phyloP scores from a whole-genome alignment of 1,140 invertebrate species.

The Scaptomyza montana region DNA sequence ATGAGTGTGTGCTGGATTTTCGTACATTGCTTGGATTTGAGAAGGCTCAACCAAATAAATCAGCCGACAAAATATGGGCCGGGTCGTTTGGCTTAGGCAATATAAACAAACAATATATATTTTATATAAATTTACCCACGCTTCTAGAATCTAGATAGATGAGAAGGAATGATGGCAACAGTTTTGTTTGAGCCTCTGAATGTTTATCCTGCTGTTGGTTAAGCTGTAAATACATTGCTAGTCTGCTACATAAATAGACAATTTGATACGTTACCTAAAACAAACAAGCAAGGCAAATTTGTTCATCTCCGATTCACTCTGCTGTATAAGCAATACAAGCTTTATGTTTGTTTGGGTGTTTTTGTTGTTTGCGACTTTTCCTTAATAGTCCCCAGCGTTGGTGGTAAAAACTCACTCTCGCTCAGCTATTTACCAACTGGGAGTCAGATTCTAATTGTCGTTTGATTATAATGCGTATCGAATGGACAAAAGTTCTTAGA shows the following conservation, averaged over 20 bases:
- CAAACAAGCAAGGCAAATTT: slow-evolving; percentile 21
- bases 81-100: slow-evolving; percentile 31
- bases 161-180: slow-evolving; percentile 46
- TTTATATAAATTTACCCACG: slow-evolving; percentile 27
- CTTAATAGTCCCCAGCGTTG: slow-evolving; percentile 53
- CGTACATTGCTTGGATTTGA: slow-evolving; percentile 63
- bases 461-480: slow-evolving; percentile 79
- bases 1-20: slow-evolving; percentile 68
- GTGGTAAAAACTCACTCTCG: neutral
- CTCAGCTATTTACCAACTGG: slow-evolving; percentile 21
- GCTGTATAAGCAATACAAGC: slow-evolving; percentile 71
- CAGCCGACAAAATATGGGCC: slow-evolving; percentile 51
- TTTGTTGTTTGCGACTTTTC: slow-evolving; percentile 20
- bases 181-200: slow-evolving; percentile 64
- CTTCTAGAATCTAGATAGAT: slow-evolving; percentile 30
- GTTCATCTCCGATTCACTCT: slow-evolving; percentile 25
- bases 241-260: slow-evolving; percentile 55
- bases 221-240: slow-evolving; percentile 65
- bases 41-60: slow-evolving; percentile 79
- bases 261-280: slow-evolving; percentile 62
- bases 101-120: slow-evolving; percentile 27
- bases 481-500: slow-evolving; percentile 60
- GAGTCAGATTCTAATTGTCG: slow-evolving; percentile 74
- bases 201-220: slow-evolving; percentile 78
- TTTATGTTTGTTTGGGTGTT: slow-evolving; percentile 17